phyloP scores from a whole-genome alignment of 2,888 invertebrate species.

The Ypsolopha sequella region DNA sequence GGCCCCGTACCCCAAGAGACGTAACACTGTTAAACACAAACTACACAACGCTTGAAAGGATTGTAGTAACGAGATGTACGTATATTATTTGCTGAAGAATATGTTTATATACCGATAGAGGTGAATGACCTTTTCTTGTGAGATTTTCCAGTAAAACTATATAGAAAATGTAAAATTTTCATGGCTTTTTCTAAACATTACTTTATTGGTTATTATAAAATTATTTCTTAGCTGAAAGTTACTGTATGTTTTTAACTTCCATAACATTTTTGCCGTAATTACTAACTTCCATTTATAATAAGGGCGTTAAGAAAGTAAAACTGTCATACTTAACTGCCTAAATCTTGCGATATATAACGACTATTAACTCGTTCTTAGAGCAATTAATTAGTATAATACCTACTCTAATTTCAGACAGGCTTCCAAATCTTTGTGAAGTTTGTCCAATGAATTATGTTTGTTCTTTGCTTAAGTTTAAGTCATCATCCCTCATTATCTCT shows the following conservation, averaged over 20 bases:
- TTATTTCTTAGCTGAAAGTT: no score
- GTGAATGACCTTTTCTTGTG: background rate
- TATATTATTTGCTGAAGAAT: no score
- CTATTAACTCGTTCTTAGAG: slow-evolving; percentile 53
- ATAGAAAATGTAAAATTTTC: no score
- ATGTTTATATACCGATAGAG: background rate
- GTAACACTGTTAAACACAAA: slow-evolving; percentile 3
- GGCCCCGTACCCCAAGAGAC: background rate
- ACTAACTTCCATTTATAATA: no score
- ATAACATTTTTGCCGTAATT: no score
- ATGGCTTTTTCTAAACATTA: no score
- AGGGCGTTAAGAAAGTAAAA: background rate
- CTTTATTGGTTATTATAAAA: no score
- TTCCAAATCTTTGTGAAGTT: slow-evolving; percentile 51
- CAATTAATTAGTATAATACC: slow-evolving; percentile 68
- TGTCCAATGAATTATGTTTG: slow-evolving; percentile 55
- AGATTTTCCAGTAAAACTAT: background rate
- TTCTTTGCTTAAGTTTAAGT: slow-evolving; percentile 44
- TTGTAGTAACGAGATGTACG: background rate
- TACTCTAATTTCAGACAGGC: slow-evolving; percentile 43
- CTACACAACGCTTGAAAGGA: background rate
- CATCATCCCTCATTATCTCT: slow-evolving; percentile 51
- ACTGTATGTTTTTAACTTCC: no score
- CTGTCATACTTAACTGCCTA: slow-evolving; percentile 9
- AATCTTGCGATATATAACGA: slow-evolving; percentile 44